Evolutionary conservation across 2,113 vertebrate genomes (phyloP).

Genomic region (Pomatostomus ruficeps): DNA sequence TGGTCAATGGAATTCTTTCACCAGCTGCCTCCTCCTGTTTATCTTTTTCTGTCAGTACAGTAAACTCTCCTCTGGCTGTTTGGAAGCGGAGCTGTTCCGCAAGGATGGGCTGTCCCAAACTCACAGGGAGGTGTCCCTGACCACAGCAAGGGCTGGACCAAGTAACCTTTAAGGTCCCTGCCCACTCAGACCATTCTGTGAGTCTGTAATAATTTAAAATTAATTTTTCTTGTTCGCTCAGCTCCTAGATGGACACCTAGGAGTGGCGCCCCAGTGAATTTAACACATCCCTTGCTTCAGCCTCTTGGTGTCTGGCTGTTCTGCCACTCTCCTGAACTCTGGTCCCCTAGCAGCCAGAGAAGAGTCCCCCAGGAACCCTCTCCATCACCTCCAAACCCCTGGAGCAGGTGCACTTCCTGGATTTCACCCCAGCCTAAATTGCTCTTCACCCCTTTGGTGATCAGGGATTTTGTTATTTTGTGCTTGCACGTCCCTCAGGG

Average conservation of each 20-base stretch:
- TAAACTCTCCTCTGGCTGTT: constrained; percentile 53
- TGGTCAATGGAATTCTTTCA: constrained; percentile 58
- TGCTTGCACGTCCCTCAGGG: accelerated
- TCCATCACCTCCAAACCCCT: background rate
- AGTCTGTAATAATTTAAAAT: background rate
- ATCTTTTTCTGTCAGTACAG: constrained; percentile 63
- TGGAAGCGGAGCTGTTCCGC: constrained; percentile 19
- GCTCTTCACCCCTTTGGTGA: background rate
- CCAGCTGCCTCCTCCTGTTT: constrained; percentile 72
- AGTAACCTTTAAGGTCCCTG: background rate
- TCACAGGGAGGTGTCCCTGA: background rate
- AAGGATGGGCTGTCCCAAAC: background rate
- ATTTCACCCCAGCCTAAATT: background rate
- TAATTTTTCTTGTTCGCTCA: background rate
- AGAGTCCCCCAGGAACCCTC: background rate
- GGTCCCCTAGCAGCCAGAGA: background rate
- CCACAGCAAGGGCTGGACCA: accelerated
- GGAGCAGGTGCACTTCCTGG: accelerated
- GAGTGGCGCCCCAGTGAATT: accelerated
- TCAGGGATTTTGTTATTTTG: background rate
- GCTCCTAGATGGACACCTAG: too few species aligned
- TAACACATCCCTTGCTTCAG: background rate
- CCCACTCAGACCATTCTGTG: background rate
- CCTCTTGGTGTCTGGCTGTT: background rate
- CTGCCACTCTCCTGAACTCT: background rate